Evolutionary conservation across 2,113 vertebrate species (phyloP).

Genomic region (Dipodomys stephensi): DNA sequence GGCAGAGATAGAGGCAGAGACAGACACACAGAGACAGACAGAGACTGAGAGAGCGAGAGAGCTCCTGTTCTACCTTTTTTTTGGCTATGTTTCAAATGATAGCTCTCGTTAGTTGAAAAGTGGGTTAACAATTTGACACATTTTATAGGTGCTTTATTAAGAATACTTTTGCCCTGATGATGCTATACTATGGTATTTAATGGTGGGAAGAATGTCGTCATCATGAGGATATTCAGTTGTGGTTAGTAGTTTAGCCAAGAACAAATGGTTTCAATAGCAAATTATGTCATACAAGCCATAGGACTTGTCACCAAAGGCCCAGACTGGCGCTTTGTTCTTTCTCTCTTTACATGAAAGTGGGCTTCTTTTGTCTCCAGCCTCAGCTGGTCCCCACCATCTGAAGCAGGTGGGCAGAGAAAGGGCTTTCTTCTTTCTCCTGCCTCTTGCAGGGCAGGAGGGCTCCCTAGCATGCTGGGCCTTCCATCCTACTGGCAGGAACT

Average conservation of each 20-base stretch:
- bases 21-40: too few relatives aligned
- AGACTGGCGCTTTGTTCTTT: neutral
- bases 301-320: neutral
- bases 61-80: neutral
- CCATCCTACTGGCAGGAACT: neutral
- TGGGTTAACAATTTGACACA: neutral
- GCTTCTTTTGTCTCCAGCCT: neutral
- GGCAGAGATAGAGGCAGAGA: too few relatives aligned
- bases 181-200: neutral
- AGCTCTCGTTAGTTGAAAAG: neutral
- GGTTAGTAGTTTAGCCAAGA: neutral
- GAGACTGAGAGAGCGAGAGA: too few relatives aligned
- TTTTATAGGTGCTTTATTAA: neutral
- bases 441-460: neutral
- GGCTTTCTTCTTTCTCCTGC: neutral
- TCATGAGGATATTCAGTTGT: neutral
- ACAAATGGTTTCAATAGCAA: neutral
- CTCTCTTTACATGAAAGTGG: neutral
- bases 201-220: neutral
- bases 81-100: neutral
- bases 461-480: neutral
- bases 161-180: neutral
- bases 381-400: neutral
- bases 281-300: neutral
- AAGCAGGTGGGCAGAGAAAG: neutral